These are phyloP conservation scores for Agriopis marginaria DNA, from an alignment of 2,888 invertebrate species.

Conservation along the genomic window DNA sequence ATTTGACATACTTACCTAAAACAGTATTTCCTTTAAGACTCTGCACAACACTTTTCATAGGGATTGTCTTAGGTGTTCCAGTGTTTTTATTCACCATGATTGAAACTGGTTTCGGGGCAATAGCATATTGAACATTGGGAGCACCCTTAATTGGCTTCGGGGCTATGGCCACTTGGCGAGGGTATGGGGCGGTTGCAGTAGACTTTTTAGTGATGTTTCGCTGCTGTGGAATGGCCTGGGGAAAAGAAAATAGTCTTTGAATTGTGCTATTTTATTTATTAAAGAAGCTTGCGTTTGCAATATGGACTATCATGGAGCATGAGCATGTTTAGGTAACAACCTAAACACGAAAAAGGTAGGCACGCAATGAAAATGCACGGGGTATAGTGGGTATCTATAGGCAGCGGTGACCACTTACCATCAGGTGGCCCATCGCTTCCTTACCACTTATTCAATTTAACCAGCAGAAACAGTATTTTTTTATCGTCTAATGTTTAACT, in stretches of 20 bases:
- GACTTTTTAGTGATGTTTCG: conserved; percentile 49
- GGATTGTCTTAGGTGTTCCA: conserved; percentile 59
- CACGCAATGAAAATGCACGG: too few species aligned
- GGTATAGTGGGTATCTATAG: too few species aligned
- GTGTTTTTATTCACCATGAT: conserved; percentile 54
- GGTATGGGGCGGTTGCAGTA: conserved; percentile 53
- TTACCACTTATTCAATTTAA: too few species aligned
- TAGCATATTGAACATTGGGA: conserved; percentile 60
- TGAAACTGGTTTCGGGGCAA: conserved; percentile 71
- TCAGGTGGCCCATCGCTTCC: too few species aligned
- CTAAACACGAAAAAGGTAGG: too few species aligned
- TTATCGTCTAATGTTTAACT: too few species aligned
- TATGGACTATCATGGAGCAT: too few species aligned
- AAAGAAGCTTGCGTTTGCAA: too few species aligned
- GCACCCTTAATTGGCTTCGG: conserved; percentile 63
- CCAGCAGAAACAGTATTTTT: too few species aligned
- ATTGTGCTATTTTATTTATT: too few species aligned
- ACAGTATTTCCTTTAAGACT: conserved; percentile 63
- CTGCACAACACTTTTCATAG: conserved; percentile 58
- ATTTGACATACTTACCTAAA: conserved; percentile 59
- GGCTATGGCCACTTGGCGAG: conserved; percentile 82
- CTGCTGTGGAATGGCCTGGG: conserved; percentile 54
- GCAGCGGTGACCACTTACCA: too few species aligned
- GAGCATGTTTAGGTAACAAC: too few species aligned
- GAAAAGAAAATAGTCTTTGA: not conserved